A percentile compares a stretch with the other conserved stretches of the same genome.
Conservation (phyloP, 2,888 invertebrate genomes). For the Drosophila merina region DNA sequence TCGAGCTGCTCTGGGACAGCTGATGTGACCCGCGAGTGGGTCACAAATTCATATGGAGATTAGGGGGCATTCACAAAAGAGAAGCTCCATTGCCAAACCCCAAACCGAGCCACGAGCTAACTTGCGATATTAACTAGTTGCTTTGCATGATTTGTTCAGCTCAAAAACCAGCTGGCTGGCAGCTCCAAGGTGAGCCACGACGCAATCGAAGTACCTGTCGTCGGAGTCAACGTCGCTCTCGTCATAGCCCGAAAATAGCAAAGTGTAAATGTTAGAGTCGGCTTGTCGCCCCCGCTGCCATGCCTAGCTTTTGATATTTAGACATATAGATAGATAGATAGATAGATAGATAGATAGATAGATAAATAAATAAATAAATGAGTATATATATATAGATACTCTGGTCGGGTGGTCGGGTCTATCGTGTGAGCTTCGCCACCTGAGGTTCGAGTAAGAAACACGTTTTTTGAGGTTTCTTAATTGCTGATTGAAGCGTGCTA, state of each 20-base stretch:
- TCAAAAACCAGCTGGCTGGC: slow-evolving; percentile 46
- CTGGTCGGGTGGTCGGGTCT: neutral
- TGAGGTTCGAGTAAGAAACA: slow-evolving; percentile 31
- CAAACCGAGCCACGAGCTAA: slow-evolving; percentile 37
- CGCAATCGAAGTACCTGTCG: slow-evolving; percentile 71
- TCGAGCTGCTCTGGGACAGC: slow-evolving; percentile 31
- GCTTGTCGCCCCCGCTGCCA: slow-evolving; percentile 30
- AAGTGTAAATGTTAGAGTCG: slow-evolving; percentile 41
- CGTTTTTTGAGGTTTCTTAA: slow-evolving; percentile 62
- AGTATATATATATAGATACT: slow-evolving; percentile 1
- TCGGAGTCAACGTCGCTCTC: slow-evolving; percentile 17
- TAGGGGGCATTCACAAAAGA: slow-evolving; percentile 21
- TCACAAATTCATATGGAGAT: slow-evolving; percentile 46
- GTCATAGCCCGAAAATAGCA: slow-evolving; percentile 63
- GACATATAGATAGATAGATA: slow-evolving; percentile 13
- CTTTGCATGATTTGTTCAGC: slow-evolving; percentile 57
- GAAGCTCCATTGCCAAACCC: slow-evolving; percentile 32
- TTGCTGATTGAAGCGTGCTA: slow-evolving; percentile 27
- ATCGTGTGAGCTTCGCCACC: slow-evolving; percentile 18
- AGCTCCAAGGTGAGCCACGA: slow-evolving; percentile 65
- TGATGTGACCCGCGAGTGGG: slow-evolving; percentile 21
- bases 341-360: slow-evolving; percentile 15
- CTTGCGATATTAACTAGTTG: slow-evolving; percentile 49
- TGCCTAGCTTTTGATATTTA: slow-evolving; percentile 40
- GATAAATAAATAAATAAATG: slow-evolving; percentile 4